phyloP scores from a whole-genome alignment of 1,140 invertebrate species.

The Magallana gigas region DNA sequence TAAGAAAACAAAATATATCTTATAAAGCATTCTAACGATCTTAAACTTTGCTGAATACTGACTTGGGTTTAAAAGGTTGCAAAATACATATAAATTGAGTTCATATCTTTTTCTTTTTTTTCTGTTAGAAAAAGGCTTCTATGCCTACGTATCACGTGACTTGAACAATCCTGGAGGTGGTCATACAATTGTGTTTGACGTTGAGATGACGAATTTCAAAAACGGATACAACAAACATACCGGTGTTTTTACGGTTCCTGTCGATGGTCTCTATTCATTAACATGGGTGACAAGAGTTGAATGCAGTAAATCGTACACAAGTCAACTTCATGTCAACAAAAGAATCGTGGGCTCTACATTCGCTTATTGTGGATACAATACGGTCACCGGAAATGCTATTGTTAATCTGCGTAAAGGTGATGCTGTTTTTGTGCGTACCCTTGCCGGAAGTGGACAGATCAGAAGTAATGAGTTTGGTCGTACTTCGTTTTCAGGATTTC shows the following conservation, averaged over 20 bases:
- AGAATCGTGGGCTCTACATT: slow-evolving; percentile 28
- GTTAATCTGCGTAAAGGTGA: not conserved
- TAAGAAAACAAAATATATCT: not conserved
- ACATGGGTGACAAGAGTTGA: slow-evolving; percentile 18
- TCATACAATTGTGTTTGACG: not conserved
- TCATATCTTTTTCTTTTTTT: not conserved
- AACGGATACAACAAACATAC: not conserved
- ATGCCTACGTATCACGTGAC: not conserved
- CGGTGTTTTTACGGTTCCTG: not conserved
- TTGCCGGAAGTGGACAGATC: not conserved
- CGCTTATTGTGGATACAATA: slow-evolving; percentile 39
- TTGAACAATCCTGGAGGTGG: not conserved
- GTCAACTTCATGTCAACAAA: slow-evolving; percentile 29
- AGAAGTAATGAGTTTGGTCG: not conserved
- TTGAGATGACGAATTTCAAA: not conserved
- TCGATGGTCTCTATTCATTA: not conserved
- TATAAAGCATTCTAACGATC: not conserved
- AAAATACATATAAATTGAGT: not conserved
- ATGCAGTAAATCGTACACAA: slow-evolving; percentile 26
- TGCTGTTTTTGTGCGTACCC: not conserved
- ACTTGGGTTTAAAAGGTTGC: not conserved
- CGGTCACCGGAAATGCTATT: slow-evolving; percentile 27
- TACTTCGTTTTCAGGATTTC: not conserved
- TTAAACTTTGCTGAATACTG: not conserved
- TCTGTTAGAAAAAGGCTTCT: not conserved